phyloP scores from a whole-genome alignment of 2,797 vertebrate genomes.

The Spondyliosoma cantharus region DNA sequence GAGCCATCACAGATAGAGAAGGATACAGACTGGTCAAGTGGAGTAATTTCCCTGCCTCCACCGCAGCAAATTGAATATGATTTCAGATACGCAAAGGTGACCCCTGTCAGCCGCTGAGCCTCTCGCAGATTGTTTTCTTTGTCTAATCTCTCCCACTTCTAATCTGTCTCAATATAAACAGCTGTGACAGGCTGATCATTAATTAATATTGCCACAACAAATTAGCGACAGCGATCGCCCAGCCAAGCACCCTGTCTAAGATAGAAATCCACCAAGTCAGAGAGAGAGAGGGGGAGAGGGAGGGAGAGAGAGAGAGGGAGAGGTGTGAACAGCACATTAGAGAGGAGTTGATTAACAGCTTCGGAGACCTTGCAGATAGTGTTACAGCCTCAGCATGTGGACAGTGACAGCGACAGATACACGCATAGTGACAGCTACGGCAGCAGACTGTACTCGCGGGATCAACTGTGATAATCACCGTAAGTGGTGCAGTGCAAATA shows the following conservation, averaged over 20 bases:
- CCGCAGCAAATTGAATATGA: conserved; percentile 84
- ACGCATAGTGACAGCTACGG: conserved; percentile 55
- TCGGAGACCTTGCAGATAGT: conserved; percentile 65
- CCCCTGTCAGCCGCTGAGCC: conserved; percentile 83
- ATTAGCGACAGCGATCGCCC: conserved; percentile 82
- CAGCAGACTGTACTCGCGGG: conserved; percentile 47
- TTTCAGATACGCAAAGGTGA: conserved; percentile 87
- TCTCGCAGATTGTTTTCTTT: conserved; percentile 85
- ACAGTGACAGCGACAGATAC: conserved; percentile 53
- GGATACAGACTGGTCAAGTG: conserved; percentile 78
- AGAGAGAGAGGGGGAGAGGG: conserved; percentile 48
- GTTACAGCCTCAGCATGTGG: conserved; percentile 67
- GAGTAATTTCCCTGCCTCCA: conserved; percentile 73
- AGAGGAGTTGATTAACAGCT: conserved; percentile 79
- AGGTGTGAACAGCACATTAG: conserved; percentile 82
- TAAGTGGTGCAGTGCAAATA: conserved; percentile 48
- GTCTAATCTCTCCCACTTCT: conserved; percentile 80
- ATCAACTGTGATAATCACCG: conserved; percentile 63
- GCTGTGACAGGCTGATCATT: conserved; percentile 85
- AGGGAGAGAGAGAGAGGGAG: conserved; percentile 63
- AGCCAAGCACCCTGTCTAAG: conserved; percentile 68
- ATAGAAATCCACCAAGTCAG: conserved; percentile 61
- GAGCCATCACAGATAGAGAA: conserved; percentile 60
- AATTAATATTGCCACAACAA: conserved; percentile 91
- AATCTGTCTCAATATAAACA: conserved; percentile 88